Percentiles rank a stretch among this genome's conserved stretches.
These are phyloP conservation scores for Geophilus truncorum DNA, from an alignment of 2,888 invertebrate species.

Conservation along the genomic window DNA sequence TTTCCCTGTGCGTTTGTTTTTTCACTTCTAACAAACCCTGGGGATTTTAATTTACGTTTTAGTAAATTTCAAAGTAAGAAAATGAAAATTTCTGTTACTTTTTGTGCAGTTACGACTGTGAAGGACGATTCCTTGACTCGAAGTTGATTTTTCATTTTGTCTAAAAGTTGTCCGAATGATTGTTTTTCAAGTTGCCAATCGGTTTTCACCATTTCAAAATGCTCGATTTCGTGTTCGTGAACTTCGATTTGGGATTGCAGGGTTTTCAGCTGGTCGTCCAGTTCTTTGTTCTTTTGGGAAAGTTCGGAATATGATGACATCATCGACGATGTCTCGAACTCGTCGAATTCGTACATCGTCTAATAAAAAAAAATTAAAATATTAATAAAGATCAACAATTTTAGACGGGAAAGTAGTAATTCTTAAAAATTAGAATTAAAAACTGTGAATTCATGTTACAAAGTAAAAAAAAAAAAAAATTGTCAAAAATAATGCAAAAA, in stretches of 20 bases:
- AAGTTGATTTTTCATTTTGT: background rate
- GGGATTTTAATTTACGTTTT: background rate
- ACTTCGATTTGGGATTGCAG: constrained; percentile 11
- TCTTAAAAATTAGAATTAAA: too few species aligned
- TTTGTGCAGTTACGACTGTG: constrained; percentile 1
- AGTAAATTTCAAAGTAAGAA: background rate
- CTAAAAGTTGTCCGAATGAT: background rate
- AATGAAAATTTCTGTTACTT: constrained; percentile 8
- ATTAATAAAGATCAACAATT: too few species aligned
- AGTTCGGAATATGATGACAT: constrained; percentile 22
- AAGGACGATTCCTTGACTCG: constrained; percentile 17
- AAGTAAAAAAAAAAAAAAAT: too few species aligned
- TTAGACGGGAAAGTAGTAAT: too few species aligned
- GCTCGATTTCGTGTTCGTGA: constrained; percentile 18
- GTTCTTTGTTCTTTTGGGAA: constrained; percentile 5
- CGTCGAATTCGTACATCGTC: background rate
- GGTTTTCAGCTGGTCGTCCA: background rate
- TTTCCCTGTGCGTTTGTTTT: background rate
- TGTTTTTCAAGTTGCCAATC: constrained; percentile 28
- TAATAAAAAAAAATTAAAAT: background rate
- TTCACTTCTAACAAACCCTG: constrained; percentile 19
- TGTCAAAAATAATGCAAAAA: too few species aligned
- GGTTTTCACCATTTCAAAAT: constrained; percentile 31
- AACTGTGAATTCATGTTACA: too few species aligned
- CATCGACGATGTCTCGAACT: constrained; percentile 19